Percentiles rank a stretch among this genome's conserved stretches.
These are phyloP conservation scores for Triplophysa siluroides DNA, from an alignment of 2,113 vertebrate species.

Conservation along the genomic window DNA sequence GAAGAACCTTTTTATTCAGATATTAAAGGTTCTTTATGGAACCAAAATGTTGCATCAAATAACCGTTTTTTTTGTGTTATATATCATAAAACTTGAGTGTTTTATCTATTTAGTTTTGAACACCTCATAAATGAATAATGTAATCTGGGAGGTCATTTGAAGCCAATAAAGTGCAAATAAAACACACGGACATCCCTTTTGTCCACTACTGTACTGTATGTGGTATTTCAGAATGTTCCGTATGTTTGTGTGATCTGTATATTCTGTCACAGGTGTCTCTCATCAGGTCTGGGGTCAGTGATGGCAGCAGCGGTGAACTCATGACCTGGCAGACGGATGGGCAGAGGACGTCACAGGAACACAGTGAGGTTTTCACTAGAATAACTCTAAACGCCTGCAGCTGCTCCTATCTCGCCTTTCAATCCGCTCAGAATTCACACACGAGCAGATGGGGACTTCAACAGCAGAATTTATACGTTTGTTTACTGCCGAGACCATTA, in stretches of 20 bases:
- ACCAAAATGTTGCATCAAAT: no score
- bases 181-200: no score
- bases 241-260: slow-evolving; percentile 31
- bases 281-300: slow-evolving; percentile 38
- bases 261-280: slow-evolving; percentile 39
- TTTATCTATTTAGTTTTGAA: no score
- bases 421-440: slow-evolving; percentile 61
- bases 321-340: not conserved
- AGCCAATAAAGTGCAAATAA: no score
- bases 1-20: no score
- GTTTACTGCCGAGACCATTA: slow-evolving; percentile 14
- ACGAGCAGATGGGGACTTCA: slow-evolving; percentile 46
- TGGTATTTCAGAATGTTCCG: no score
- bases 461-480: not conserved
- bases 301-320: not conserved
- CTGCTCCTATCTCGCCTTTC: slow-evolving; percentile 61
- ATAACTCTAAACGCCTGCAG: slow-evolving; percentile 67
- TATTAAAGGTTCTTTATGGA: no score
- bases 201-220: no score
- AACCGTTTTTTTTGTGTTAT: no score
- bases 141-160: no score
- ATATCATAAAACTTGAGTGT: no score
- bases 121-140: no score
- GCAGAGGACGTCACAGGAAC: not conserved
- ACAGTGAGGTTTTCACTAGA: slow-evolving; percentile 52